phyloP scores from a whole-genome alignment of 2,797 vertebrate genomes.

The Lophius americanus region DNA sequence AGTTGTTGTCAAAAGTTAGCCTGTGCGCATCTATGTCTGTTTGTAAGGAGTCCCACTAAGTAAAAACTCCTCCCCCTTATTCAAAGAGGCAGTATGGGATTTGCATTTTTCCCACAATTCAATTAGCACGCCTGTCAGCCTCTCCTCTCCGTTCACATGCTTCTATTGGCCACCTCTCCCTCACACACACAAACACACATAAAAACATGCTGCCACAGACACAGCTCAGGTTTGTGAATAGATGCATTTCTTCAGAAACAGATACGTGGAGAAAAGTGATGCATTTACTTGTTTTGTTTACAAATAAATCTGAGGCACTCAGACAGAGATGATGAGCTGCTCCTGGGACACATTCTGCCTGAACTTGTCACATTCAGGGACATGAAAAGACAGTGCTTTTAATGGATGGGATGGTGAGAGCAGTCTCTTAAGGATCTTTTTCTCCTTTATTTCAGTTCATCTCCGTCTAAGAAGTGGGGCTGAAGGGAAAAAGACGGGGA shows the following conservation, averaged over 20 bases:
- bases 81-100: constrained; percentile 70
- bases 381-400: constrained; percentile 45
- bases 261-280: constrained; percentile 38
- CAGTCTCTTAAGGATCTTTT: constrained; percentile 39
- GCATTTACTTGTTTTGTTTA: constrained; percentile 54
- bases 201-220: constrained; percentile 22
- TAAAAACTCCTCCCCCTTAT: constrained; percentile 68
- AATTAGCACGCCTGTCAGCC: constrained; percentile 85
- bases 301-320: constrained; percentile 30
- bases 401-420: constrained; percentile 62
- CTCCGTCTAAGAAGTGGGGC: constrained; percentile 37
- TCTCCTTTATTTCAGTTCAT: constrained; percentile 23
- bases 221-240: constrained; percentile 31
- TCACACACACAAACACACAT: constrained; percentile 29
- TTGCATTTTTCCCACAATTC: constrained; percentile 86
- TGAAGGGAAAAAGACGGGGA: constrained; percentile 18
- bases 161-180: constrained; percentile 51
- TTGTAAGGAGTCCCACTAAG: constrained; percentile 53
- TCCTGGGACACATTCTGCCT: constrained; percentile 58
- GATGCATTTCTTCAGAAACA: constrained; percentile 58
- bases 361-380: constrained; percentile 58
- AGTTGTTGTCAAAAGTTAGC: constrained; percentile 46
- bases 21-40: constrained; percentile 15
- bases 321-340: constrained; percentile 23
- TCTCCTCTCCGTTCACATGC: constrained; percentile 65